Base-by-base conservation (phyloP, 2,113 vertebrate genomes). In the Rousettus leschenaultii region DNA sequence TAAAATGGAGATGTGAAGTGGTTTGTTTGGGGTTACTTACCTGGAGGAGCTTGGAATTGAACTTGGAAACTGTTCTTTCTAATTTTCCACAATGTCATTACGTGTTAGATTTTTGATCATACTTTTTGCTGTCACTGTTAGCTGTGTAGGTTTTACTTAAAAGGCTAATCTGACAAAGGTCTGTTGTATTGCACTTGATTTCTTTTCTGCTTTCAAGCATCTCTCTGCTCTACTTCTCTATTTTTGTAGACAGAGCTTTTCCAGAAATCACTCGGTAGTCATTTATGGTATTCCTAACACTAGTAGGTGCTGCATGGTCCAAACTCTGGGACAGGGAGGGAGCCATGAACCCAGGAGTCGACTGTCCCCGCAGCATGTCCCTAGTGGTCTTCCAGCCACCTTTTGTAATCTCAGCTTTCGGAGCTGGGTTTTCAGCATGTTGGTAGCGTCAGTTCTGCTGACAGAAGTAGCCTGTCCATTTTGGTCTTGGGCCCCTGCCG, bases 201-300 rank as follows among this genome's bases (percentile, higher is more conserved):
- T 61, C 88, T 75, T 61, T 84, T 70, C 79, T 97, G 65, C 79
- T 80, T 28, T 70, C 40, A 61, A 48, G 45, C 55, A 26, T 94
- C 30, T 65, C 53, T 87, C 26, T n/a, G 63, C 86, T 89, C 33
- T 33, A 88, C 43, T 48, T 90, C 38, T 94, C n/a, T 57, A 3
- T 97, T 96, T 95, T 83, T 92, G 28, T 61, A 40, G 85, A 61
- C 10, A 55, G 71, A 43, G 35, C 43, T 57, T 91, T 77, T 80
- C 45, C 66, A 78, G 78, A 86, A 89, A 26, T 43, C 24, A 33
- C 35, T 87, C 30, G 35, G 33, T 70, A 85, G 86, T 43, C 33
- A 22, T 68, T 78, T 73, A 51, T 59, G 38, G 78, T 35, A 38
- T 66, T 86, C n/a, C 51, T 26, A 55, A 57, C 12, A 30, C 55